Evolutionary conservation across 2,113 vertebrate genomes (phyloP).

Genomic region (Leucosticte australis): DNA sequence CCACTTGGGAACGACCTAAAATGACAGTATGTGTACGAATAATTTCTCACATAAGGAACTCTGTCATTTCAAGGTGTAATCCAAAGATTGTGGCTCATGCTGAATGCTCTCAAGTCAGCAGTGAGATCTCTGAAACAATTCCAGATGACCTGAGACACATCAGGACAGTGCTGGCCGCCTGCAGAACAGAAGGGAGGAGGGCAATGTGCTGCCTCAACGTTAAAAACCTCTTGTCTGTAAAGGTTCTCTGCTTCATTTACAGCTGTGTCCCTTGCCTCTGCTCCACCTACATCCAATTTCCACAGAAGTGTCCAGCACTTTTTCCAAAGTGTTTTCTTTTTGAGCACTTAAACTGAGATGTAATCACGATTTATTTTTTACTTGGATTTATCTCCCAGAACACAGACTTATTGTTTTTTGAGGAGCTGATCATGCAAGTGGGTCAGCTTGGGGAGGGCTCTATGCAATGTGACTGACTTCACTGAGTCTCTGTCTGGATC

Average conservation of each 20-base stretch:
- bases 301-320: background rate
- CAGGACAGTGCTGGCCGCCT: background rate
- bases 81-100: background rate
- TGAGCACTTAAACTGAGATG: background rate
- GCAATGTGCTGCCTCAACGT: background rate
- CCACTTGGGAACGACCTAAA: background rate
- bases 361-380: background rate
- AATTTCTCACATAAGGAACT: background rate
- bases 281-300: background rate
- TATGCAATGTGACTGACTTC: background rate
- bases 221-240: accelerated
- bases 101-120: background rate
- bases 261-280: accelerated
- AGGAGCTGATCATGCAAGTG: background rate
- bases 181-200: background rate
- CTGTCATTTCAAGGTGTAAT: background rate
- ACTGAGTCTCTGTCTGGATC: background rate
- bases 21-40: background rate
- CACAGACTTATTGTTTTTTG: background rate
- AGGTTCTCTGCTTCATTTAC: background rate
- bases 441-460: background rate
- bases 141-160: background rate
- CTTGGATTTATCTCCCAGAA: background rate
- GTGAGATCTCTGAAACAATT: background rate
- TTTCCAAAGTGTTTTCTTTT: background rate